A percentile compares a stretch with the other conserved stretches of the same genome.
Evolutionary conservation across 2,113 vertebrate genomes (phyloP).

Genomic region (Amphiprion percula): DNA sequence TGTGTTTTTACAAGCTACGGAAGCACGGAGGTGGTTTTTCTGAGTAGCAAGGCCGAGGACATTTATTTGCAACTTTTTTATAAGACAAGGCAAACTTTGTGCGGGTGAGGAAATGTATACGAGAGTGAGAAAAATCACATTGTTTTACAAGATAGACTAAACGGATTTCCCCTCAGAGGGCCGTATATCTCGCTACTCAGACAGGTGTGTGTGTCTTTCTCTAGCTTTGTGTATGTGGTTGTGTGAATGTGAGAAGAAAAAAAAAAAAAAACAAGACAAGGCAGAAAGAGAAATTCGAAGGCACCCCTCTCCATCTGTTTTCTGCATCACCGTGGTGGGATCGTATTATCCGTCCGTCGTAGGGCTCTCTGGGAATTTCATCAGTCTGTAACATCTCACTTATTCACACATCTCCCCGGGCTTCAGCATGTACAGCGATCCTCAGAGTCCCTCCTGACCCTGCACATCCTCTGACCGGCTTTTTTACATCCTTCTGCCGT

Average conservation of each 20-base stretch:
- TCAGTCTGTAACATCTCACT: constrained; percentile 84
- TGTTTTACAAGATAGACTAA: constrained; percentile 70
- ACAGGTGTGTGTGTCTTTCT: constrained; percentile 71
- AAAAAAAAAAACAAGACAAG: constrained; percentile 41
- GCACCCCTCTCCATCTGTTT: constrained; percentile 79
- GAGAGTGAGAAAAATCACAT: constrained; percentile 66
- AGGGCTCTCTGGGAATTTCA: constrained; percentile 83
- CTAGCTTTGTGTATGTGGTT: constrained; percentile 35
- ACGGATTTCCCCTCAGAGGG: constrained; percentile 69
- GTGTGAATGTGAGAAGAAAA: constrained; percentile 40
- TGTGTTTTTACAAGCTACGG: not conserved
- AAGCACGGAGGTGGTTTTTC: not conserved
- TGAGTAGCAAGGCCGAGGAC: not conserved
- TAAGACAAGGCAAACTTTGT: constrained; percentile 43
- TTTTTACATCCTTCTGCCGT: constrained; percentile 34
- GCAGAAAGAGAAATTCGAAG: constrained; percentile 47
- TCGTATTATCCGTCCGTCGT: constrained; percentile 79
- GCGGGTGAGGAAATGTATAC: constrained; percentile 51
- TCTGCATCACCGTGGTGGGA: constrained; percentile 77
- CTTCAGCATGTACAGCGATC: constrained; percentile 41
- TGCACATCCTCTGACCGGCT: constrained; percentile 33
- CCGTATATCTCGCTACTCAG: constrained; percentile 62
- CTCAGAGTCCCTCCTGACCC: constrained; percentile 57
- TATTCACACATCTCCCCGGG: constrained; percentile 77
- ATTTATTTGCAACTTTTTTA: constrained; percentile 46